These are phyloP conservation scores for Steinernema feltiae DNA, from an alignment of 1,140 invertebrate species.

Conservation along the genomic window DNA sequence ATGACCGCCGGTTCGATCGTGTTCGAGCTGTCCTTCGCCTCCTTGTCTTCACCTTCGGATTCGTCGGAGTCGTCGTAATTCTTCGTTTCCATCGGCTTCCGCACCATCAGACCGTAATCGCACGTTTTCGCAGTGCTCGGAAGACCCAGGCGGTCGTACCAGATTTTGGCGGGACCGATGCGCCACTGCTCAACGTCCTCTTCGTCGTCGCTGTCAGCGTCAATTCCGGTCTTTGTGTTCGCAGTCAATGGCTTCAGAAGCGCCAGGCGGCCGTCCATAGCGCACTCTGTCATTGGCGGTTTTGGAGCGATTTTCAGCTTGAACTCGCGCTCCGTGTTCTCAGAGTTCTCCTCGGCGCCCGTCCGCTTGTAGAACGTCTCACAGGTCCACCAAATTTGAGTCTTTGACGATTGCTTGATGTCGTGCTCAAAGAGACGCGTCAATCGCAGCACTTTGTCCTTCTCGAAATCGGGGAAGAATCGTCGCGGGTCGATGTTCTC, in stretches of 20 bases:
- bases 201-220: constrained; percentile 28
- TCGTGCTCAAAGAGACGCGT: constrained; percentile 49
- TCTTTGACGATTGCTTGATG: constrained; percentile 41
- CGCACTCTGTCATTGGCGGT: constrained; percentile 27
- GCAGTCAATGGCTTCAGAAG: constrained; percentile 20
- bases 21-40: constrained; percentile 16
- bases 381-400: constrained; percentile 55
- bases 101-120: constrained; percentile 85
- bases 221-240: constrained; percentile 8
- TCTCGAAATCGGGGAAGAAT: constrained; percentile 50
- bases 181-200: constrained; percentile 84
- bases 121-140: constrained; percentile 85
- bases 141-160: constrained; percentile 92
- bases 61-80: neutral
- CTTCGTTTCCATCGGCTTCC: constrained; percentile 32
- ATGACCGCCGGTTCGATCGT: constrained; percentile 15
- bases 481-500: constrained; percentile 52
- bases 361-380: constrained; percentile 48
- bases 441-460: constrained; percentile 45
- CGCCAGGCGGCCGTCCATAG: constrained; percentile 33
- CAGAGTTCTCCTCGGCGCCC: neutral
- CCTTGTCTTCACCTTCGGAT: neutral
- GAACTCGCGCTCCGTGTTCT: constrained; percentile 6
- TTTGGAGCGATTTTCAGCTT: constrained; percentile 9
- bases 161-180: constrained; percentile 90